Evolutionary conservation across 2,113 vertebrate genomes (phyloP), one percentile per base, ranked within the genome.

Genomic region (Corvus cornix): DNA sequence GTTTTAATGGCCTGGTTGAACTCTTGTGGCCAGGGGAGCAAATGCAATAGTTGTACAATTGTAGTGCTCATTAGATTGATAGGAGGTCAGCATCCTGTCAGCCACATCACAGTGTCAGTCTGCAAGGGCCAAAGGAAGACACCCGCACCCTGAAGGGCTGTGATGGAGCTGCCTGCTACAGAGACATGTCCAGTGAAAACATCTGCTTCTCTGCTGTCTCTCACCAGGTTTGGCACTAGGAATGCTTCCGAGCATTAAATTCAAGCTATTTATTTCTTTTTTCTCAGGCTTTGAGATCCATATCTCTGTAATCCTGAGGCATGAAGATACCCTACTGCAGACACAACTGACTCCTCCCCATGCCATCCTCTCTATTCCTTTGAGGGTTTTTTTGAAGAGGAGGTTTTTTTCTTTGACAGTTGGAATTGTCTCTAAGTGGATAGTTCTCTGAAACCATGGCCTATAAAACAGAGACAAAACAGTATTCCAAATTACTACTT

Each of bases 1-100:
- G 51, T 16, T 94, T 51, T 48, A 35, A 62, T 52, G 41, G 62
- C 31, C 24, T 62, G 16, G 7, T 12, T 87, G 49, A 48, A 31
- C 20, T n/a, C 37, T 24, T 39, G 51, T 74, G 77, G 37, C 66
- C 52, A 27, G 26, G 20, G 48, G 5, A 88, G 33, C 33, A 49
- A 86, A 46, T 1, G 0, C 31, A 72, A n/a, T 37, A 11, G 59
- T 68, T 0, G 22, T 5, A 1, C 3, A 13, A 17, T 14, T 60
- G 58, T 13, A 24, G 15, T n/a, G 60, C 14, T 91, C 0, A 0
- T 46, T 37, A 53, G 41, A n/a, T 37, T 0, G 3, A 7, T 23
- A 9, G 0, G 8, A 46, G n/a, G 22, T 27, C 80, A 83, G 13
- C 22, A 21, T 51, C 30, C 67, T 56, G n/a, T 39, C 35, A 88